Conservation (phyloP, 1,140 invertebrate species). For the Hydropsyche tenuis region DNA sequence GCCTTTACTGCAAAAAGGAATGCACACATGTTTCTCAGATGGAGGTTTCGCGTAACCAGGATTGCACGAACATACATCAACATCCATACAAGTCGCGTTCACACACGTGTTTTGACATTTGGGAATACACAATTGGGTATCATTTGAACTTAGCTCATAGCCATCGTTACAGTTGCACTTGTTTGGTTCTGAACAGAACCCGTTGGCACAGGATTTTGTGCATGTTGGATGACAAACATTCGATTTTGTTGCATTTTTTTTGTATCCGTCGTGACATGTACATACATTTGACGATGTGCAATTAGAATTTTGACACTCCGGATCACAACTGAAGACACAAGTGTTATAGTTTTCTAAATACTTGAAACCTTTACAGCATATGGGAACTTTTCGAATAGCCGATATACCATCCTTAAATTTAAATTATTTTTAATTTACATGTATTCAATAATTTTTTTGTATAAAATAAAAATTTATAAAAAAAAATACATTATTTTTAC, state of each 20-base stretch:
- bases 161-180: constrained; percentile 56
- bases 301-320: not conserved
- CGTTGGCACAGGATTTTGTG: constrained; percentile 57
- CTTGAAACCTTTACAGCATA: not conserved
- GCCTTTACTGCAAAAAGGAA: constrained; percentile 57
- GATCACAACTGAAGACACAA: not conserved
- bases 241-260: not conserved
- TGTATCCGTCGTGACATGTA: constrained; percentile 2
- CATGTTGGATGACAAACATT: constrained; percentile 62
- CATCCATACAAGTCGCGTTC: constrained; percentile 56
- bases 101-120: constrained; percentile 57
- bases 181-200: constrained; percentile 59
- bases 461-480: too few relatives aligned
- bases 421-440: too few relatives aligned
- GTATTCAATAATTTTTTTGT: too few relatives aligned
- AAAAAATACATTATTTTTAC: too few relatives aligned
- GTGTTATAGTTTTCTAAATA: not conserved
- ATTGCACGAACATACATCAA: constrained; percentile 56
- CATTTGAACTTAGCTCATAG: constrained; percentile 50
- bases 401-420: too few relatives aligned
- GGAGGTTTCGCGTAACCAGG: constrained; percentile 50
- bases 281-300: not conserved
- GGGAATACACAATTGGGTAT: constrained; percentile 54
- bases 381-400: not conserved
- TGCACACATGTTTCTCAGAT: constrained; percentile 51